These are phyloP conservation scores for Hirundo rustica DNA, from an alignment of 2,797 vertebrate species.

Conservation along the genomic window DNA sequence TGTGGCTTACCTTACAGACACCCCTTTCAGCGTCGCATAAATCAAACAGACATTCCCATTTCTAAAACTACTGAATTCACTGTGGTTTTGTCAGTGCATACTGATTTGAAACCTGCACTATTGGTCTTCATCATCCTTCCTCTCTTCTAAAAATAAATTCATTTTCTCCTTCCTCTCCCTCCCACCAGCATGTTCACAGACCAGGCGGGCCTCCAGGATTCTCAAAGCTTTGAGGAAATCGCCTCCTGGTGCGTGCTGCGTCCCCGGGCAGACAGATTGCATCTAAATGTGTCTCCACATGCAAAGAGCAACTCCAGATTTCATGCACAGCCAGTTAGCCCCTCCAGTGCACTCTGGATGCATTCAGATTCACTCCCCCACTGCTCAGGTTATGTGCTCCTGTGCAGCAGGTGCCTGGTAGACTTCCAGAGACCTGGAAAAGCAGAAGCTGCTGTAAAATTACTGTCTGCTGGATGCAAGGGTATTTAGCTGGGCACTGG, in stretches of 20 bases:
- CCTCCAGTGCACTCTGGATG: not conserved
- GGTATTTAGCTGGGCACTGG: not conserved
- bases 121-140: not conserved
- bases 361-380: not conserved
- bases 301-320: not conserved
- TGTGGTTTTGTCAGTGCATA: not conserved
- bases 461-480: not conserved
- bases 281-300: not conserved
- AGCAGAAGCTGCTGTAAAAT: not conserved
- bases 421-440: not conserved
- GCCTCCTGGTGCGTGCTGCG: fast-evolving
- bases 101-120: not conserved
- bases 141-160: not conserved
- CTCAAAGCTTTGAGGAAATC: not conserved
- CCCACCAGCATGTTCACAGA: not conserved
- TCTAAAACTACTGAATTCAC: not conserved
- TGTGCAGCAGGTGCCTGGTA: not conserved
- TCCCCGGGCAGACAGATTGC: fast-evolving
- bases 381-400: not conserved
- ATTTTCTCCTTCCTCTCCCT: not conserved
- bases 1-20: not conserved
- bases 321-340: not conserved
- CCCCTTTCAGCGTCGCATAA: not conserved
- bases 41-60: not conserved
- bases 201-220: fast-evolving